phyloP scores from a whole-genome alignment of 2,888 invertebrate genomes.

The Drosophila cognata region DNA sequence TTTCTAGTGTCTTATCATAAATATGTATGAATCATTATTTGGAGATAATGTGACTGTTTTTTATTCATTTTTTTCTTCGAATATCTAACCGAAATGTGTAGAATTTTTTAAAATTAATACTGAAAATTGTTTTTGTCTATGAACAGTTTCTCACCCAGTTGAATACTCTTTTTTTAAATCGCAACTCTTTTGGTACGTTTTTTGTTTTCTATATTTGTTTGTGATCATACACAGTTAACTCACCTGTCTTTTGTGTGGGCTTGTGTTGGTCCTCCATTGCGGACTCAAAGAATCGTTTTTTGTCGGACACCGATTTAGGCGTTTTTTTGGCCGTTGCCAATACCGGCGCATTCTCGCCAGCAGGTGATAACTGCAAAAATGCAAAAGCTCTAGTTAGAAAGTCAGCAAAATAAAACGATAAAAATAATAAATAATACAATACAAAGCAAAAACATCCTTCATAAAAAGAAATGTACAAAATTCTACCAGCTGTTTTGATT shows the following conservation, averaged over 20 bases:
- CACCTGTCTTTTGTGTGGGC: conserved; percentile 93
- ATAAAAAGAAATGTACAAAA: conserved; percentile 22
- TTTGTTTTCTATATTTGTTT: not conserved
- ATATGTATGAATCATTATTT: not conserved
- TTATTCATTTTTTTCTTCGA: not conserved
- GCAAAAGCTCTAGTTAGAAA: conserved; percentile 53
- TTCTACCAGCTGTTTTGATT: conserved; percentile 26
- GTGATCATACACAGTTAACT: conserved; percentile 40
- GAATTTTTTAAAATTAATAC: not conserved
- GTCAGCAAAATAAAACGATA: conserved; percentile 27
- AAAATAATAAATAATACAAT: conserved; percentile 14
- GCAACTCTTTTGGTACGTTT: not conserved
- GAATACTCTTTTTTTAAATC: not conserved
- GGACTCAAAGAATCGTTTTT: conserved; percentile 97
- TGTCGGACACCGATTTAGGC: conserved; percentile 95
- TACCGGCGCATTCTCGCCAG: conserved; percentile 36
- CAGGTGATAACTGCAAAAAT: conserved; percentile 70
- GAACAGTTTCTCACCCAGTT: not conserved
- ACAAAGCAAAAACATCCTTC: conserved; percentile 35
- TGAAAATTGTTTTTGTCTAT: not conserved
- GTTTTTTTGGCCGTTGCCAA: conserved; percentile 89
- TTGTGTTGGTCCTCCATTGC: conserved; percentile 97
- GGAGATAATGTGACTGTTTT: not conserved
- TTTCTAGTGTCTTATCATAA: not conserved
- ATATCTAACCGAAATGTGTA: not conserved